phyloP scores from a whole-genome alignment of 2,888 invertebrate species.

The Endotricha flammealis region DNA sequence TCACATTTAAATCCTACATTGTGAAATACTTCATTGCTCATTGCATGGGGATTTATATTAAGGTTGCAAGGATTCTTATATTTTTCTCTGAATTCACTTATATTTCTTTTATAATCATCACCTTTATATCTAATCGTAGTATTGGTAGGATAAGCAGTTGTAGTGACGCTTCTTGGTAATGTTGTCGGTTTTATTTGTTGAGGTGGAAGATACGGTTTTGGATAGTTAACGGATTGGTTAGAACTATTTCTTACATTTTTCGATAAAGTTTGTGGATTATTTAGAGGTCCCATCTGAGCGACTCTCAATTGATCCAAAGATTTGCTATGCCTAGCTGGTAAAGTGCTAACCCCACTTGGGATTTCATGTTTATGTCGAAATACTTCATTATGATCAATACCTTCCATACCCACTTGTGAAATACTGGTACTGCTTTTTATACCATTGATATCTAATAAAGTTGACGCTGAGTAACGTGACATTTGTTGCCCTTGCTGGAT shows the following conservation, averaged over 20 bases:
- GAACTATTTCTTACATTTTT: slow-evolving; percentile 59
- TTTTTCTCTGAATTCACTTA: slow-evolving; percentile 80
- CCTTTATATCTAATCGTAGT: slow-evolving; percentile 70
- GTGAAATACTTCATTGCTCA: slow-evolving; percentile 68
- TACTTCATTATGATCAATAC: slow-evolving; percentile 46
- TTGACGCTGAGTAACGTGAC: slow-evolving; percentile 80
- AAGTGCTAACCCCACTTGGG: slow-evolving; percentile 69
- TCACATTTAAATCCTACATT: slow-evolving; percentile 68
- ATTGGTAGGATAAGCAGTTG: slow-evolving; percentile 63
- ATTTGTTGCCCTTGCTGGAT: slow-evolving; percentile 69
- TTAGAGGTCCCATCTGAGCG: slow-evolving; percentile 59
- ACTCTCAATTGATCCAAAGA: slow-evolving; percentile 87
- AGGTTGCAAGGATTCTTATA: slow-evolving; percentile 77
- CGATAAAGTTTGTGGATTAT: slow-evolving; percentile 45
- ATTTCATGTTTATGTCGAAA: slow-evolving; percentile 61
- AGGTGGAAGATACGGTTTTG: slow-evolving; percentile 57
- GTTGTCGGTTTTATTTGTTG: slow-evolving; percentile 70
- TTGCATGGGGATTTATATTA: slow-evolving; percentile 45
- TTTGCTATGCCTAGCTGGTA: slow-evolving; percentile 88
- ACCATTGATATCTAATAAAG: slow-evolving; percentile 67
- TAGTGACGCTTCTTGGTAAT: slow-evolving; percentile 69
- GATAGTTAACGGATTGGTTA: slow-evolving; percentile 68
- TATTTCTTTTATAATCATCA: slow-evolving; percentile 78
- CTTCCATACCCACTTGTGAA: slow-evolving; percentile 48
- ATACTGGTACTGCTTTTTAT: slow-evolving; percentile 46